These are phyloP conservation scores for Esperia sulphurella DNA, from an alignment of 2,888 invertebrate genomes.

Conservation along the genomic window DNA sequence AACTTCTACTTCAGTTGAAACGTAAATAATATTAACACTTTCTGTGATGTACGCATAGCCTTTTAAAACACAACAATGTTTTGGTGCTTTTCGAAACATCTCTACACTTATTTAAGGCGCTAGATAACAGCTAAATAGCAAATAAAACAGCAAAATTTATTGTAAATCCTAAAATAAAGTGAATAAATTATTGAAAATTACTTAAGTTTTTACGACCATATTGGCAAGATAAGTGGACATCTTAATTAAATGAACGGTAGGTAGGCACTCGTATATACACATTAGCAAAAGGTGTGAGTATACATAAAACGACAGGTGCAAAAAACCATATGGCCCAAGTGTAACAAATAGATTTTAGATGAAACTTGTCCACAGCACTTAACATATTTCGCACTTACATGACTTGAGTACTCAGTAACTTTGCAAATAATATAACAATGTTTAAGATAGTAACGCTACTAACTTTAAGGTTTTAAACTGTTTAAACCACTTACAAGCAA, in stretches of 20 bases:
- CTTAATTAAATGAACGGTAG: not conserved
- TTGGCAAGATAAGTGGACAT: not conserved
- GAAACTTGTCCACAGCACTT: not conserved
- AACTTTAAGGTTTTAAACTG: not conserved
- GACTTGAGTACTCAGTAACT: not conserved
- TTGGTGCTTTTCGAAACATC: too few species aligned
- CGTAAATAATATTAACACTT: too few species aligned
- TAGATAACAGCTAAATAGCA: too few species aligned
- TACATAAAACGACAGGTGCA: not conserved
- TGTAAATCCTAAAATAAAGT: not conserved
- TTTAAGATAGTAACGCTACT: conserved; percentile 9
- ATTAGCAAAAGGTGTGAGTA: not conserved
- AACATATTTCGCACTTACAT: conserved; percentile 1
- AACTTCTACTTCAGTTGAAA: too few species aligned
- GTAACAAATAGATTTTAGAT: not conserved
- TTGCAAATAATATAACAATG: conserved; percentile 7
- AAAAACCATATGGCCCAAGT: too few species aligned
- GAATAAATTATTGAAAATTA: not conserved
- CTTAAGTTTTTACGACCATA: not conserved
- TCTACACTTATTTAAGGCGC: too few species aligned
- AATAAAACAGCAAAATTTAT: too few species aligned
- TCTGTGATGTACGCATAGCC: too few species aligned
- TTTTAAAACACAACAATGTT: too few species aligned
- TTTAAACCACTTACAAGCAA: conserved; percentile 16
- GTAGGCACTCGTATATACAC: not conserved